Base-by-base conservation (phyloP, 2,113 vertebrate genomes). In the Rostratula benghalensis region DNA sequence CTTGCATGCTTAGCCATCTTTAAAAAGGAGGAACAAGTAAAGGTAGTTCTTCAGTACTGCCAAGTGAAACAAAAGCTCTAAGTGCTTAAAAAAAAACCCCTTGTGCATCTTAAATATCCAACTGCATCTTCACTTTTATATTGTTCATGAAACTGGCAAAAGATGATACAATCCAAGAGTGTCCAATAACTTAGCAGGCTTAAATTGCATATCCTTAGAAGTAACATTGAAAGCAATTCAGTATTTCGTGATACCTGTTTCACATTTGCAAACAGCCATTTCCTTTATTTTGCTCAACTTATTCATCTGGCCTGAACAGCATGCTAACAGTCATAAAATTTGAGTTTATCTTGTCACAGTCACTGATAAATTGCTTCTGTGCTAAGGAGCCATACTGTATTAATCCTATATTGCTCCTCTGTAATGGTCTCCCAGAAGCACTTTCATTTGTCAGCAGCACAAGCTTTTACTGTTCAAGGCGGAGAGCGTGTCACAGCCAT, bases 401-500 rank as follows among this genome's bases (percentile, higher is more conserved):
- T 75, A 81, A 78, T 65, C 33, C 37, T 81, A 1, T 28, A 20
- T 50, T 59, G 27, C 25, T 83, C 14, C 69, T 46, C 35, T 39
- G 8, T 51, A 45, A 30, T 3, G 6, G 11, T 77, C 2, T 69
- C 45, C 35, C 39, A 69, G 45, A 79, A 92, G 21, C 23, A 33
- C 24, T 81, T 76, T 24, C 11, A 20, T 53, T 45, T 86, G 45
- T 51, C 76, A 81, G 19, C 6, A 59, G 50, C 12, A 17, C 12
- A 65, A 1, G 0, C 3, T 10, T 81, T 70, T n/a, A 16, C 45
- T 83, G 31, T 65, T 74, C 2, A 2, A 39, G 30, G 48, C 1
- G 6, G 39, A 76, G 33, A 56, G 13, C 27, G 8, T 27, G 30
- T 37, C 43, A 35, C 25, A 28, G 9, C 39, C 0, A 0, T 5